These are phyloP conservation scores for Pseudopodoces humilis DNA, from an alignment of 2,113 vertebrate genomes.

Conservation along the genomic window DNA sequence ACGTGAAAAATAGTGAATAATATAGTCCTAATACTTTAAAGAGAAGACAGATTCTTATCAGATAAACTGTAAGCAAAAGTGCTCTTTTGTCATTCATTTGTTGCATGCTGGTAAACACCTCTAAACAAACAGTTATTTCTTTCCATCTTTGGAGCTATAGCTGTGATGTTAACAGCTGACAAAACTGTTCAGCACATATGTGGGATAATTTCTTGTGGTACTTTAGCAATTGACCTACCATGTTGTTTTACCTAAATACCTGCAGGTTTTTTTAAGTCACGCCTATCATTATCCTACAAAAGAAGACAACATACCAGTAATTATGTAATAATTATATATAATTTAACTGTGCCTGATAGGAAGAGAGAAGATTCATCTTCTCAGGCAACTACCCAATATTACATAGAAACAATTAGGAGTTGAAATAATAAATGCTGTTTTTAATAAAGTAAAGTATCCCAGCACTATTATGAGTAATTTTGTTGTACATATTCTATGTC, in stretches of 20 bases:
- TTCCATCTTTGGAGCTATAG: neutral
- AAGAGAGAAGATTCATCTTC: neutral
- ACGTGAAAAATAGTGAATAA: neutral
- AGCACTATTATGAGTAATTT: slow-evolving; percentile 58
- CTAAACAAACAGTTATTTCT: neutral
- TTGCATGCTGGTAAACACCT: neutral
- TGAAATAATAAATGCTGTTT: slow-evolving; percentile 67
- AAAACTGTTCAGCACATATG: neutral
- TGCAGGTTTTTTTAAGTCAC: neutral
- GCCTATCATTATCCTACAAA: slow-evolving; percentile 9
- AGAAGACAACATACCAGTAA: slow-evolving; percentile 20
- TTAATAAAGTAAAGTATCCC: slow-evolving; percentile 41
- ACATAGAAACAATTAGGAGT: slow-evolving; percentile 9
- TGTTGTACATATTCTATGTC: slow-evolving; percentile 22
- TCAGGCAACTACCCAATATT: neutral
- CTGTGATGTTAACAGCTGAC: neutral
- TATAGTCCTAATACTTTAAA: neutral
- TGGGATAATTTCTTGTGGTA: neutral
- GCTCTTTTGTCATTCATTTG: neutral
- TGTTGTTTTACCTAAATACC: slow-evolving; percentile 37
- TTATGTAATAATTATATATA: slow-evolving; percentile 49
- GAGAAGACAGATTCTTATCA: neutral
- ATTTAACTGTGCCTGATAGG: slow-evolving; percentile 6
- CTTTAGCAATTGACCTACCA: neutral
- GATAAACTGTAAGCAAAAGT: neutral